A percentile compares a stretch with the other conserved stretches of the same genome.
phyloP scores from a whole-genome alignment of 2,113 vertebrate genomes.

The Hydrolagus affinis region DNA sequence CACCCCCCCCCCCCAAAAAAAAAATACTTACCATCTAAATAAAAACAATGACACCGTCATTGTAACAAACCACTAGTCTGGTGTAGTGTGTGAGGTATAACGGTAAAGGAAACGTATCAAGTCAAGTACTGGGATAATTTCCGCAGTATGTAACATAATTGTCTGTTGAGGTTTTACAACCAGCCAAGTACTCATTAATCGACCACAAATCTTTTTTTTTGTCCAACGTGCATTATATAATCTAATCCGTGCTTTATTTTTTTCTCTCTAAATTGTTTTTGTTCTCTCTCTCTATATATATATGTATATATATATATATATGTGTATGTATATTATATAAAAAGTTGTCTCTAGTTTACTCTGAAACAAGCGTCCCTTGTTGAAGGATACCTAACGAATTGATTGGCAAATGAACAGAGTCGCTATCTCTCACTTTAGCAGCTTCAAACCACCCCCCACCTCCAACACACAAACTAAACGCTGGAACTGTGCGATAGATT shows the following conservation, averaged over 20 bases:
- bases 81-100: not conserved
- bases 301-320: no score
- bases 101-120: not conserved
- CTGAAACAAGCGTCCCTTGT: no score
- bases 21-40: not conserved
- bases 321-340: no score
- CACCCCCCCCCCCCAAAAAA: slow-evolving; percentile 21
- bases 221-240: not conserved
- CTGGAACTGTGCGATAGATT: not conserved
- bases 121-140: not conserved
- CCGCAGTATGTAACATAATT: not conserved
- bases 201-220: slow-evolving; percentile 9
- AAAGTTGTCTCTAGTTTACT: not conserved
- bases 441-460: no score
- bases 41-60: slow-evolving; percentile 4
- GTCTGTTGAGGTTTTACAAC: not conserved
- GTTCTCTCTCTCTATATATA: no score
- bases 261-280: not conserved
- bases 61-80: not conserved
- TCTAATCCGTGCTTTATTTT: not conserved
- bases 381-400: not conserved
- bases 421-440: not conserved
- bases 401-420: not conserved
- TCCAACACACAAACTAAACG: no score
- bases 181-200: not conserved